Percentiles rank a stretch among this genome's conserved stretches.
These are phyloP conservation scores for Rhinoptilus africanus DNA, from an alignment of 2,113 vertebrate species.

Conservation along the genomic window DNA sequence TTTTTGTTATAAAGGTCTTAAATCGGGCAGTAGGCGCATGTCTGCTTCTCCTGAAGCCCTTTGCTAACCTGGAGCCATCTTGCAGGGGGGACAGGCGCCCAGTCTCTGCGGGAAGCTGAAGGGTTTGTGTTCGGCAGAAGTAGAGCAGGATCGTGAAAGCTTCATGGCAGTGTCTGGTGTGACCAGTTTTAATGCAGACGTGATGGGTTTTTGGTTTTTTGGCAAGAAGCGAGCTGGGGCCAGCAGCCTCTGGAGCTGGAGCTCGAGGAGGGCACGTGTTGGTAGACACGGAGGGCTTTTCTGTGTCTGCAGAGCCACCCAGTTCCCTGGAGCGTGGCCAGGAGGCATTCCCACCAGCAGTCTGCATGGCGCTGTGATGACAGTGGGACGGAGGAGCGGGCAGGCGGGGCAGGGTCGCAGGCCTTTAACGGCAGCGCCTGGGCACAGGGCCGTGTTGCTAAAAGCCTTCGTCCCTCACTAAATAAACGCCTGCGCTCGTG, in stretches of 20 bases:
- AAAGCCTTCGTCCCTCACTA: neutral
- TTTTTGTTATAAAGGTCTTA: neutral
- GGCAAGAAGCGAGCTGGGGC: neutral
- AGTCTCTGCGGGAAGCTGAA: neutral
- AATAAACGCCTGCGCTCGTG: neutral
- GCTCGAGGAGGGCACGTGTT: neutral
- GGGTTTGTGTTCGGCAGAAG: neutral
- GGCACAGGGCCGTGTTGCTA: neutral
- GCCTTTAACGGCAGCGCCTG: neutral
- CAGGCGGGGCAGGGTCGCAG: neutral
- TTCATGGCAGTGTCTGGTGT: neutral
- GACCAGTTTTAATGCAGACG: neutral
- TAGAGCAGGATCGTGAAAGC: neutral
- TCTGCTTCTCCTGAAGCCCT: neutral
- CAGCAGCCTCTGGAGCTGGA: neutral
- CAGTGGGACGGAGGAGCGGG: fast-evolving
- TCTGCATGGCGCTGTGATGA: neutral
- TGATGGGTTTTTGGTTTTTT: neutral
- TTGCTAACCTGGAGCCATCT: neutral
- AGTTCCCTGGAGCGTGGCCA: neutral
- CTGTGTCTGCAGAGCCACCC: neutral
- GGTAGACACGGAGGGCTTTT: neutral
- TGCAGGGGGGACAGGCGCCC: fast-evolving
- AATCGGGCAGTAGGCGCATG: neutral
- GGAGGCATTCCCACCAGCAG: neutral